Percentiles rank a stretch among this genome's conserved stretches.
These are phyloP conservation scores for Trachymyrmex septentrionalis DNA, from an alignment of 1,140 invertebrate genomes.

Conservation along the genomic window DNA sequence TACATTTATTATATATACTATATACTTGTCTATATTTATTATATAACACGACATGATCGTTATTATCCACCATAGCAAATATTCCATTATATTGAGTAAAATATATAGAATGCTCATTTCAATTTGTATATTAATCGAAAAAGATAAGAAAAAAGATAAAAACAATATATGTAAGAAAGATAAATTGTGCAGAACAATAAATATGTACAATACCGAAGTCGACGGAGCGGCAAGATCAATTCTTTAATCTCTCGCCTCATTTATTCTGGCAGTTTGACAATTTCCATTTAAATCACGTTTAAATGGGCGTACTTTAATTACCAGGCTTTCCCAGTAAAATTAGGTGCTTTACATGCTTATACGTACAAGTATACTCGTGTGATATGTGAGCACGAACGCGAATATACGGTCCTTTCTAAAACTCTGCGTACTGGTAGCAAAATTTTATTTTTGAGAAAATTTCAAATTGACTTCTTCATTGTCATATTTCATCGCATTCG, in stretches of 20 bases:
- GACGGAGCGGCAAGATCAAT: conserved; percentile 12
- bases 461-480: conserved; percentile 19
- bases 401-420: conserved; percentile 24
- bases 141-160: neutral
- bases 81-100: neutral
- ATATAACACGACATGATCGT: neutral
- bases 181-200: neutral
- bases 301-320: conserved; percentile 67
- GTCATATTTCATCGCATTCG: neutral
- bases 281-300: conserved; percentile 71
- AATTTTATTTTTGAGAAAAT: conserved; percentile 1
- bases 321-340: conserved; percentile 61
- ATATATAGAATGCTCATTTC: neutral
- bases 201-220: neutral
- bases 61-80: neutral
- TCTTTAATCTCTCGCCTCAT: conserved; percentile 61
- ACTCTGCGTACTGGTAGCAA: neutral
- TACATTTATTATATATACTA: neutral
- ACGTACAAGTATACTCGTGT: neutral
- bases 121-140: neutral
- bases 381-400: neutral
- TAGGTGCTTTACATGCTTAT: conserved; percentile 58
- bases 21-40: too few relatives aligned
- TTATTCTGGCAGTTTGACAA: conserved; percentile 59
- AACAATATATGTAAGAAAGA: neutral